Base-by-base conservation (phyloP, 2,797 vertebrate genomes). In the Eptatretus atami region DNA sequence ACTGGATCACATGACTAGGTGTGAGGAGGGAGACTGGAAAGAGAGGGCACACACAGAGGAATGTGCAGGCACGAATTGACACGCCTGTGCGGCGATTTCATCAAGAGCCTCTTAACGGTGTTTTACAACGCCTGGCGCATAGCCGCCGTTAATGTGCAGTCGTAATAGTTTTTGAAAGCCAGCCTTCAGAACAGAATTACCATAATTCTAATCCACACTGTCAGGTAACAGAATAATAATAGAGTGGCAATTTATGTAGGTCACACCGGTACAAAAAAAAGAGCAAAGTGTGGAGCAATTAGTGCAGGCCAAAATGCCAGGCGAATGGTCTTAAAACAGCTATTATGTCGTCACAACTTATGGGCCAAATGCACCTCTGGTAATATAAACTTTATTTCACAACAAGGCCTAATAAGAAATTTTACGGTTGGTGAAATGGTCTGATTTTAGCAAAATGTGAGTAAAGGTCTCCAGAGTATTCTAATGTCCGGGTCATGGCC, bases 171-270 rank as follows among this genome's bases (percentile, higher is more conserved):
- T 61, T 25, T 61, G 57, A 61, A 61, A 61, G 57, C 57, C 57
- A 61, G 57, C 57, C 57, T 61, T 61, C 57, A 61, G 57, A 61
- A 61, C n/a, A 61, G 57, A 61, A 61, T 61, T 61, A 61, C 57
- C 57, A 61, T 61, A 61, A 61, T 61, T 61, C 57, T 61, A 61
- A 61, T 61, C 57, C 57, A 61, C 57, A 61, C 57, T 61, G 57
- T 61, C 57, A 61, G 57, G 57, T 61, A 61, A 61, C 25, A 61
- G 57, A 61, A 61, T 61, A 61, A 61, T 61, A 61, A 61, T 61
- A 25, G 57, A 61, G 57, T 61, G 57, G n/a, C 57, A 61, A 61
- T 61, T 61, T 61, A 61, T 61, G 57, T 61, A 61, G 57, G 57
- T 61, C 57, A 61, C 57, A 61, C n/a, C 2, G 11, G n/a, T 61